Base-by-base conservation (phyloP, 2,113 vertebrate genomes). In the Halichoerus grypus region DNA sequence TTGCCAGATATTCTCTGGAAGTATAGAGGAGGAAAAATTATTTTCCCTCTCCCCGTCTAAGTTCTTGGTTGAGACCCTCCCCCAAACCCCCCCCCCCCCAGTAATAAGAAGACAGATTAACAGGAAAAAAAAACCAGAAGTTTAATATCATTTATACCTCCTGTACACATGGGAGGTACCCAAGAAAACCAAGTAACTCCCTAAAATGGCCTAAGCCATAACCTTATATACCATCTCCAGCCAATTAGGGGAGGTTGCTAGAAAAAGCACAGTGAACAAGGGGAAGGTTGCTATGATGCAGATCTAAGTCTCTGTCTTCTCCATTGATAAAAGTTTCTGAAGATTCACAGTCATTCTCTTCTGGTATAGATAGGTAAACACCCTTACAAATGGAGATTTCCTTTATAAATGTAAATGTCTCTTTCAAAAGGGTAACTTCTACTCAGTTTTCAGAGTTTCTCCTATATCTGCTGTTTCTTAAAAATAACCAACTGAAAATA, bases 81-180 rank as follows among this genome's bases (percentile, higher is more conserved):
- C 46, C 46, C 46, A 46, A 7, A 7, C 46, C 46, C 46, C 46
- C 46, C 46, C 46, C 46, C 46, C 9, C 0, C 12, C 39, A 42
- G 49, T 67, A 53, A 61, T 93, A 55, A 88, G 8, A 80, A 69
- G 39, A n/a, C 51, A 80, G 74, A 71, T 71, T 94, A 88, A 94
- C 3, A 33, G 76, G 16, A 39, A 42, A 88, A 88, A 63, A 63
- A 13, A 3, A 15, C 53, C 8, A 61, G 22, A 36, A 49, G 39
- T 81, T 94, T 59, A 81, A 61, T 84, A 94, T n/a, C 16, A 36
- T 15, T 3, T 28, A 87, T 69, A 71, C 31, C 36, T 71, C 39
- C 77, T 61, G 2, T 13, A 39, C 61, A 71, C 31, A 31, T 39
- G 49, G 12, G 33, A 51, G 19, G 81, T 22, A 81, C 8, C 46